These are phyloP conservation scores for Macrochelys suwanniensis DNA, from an alignment of 2,797 vertebrate genomes.

Conservation along the genomic window DNA sequence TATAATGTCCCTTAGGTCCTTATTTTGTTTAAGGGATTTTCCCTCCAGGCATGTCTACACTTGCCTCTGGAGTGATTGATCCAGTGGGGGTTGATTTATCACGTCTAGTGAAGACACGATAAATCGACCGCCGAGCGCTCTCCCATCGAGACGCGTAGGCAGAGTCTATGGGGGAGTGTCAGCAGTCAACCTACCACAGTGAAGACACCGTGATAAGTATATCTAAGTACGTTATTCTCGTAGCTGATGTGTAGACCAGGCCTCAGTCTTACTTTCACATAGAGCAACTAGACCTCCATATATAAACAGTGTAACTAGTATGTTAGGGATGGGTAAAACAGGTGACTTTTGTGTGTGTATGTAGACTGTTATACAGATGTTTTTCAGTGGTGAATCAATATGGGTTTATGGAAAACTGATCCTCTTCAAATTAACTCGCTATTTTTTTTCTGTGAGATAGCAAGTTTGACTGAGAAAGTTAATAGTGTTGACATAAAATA, in stretches of 20 bases:
- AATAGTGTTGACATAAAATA: neutral
- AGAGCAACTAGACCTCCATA: neutral
- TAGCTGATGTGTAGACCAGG: too few relatives aligned
- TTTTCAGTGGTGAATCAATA: neutral
- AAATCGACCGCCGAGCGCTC: too few relatives aligned
- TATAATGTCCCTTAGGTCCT: neutral
- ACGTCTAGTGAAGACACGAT: too few relatives aligned
- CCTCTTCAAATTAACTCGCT: neutral
- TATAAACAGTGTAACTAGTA: rapidly evolving
- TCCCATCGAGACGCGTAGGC: too few relatives aligned
- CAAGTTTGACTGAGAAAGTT: neutral
- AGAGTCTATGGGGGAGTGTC: too few relatives aligned
- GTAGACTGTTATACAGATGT: neutral
- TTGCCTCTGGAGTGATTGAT: too few relatives aligned
- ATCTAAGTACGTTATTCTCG: too few relatives aligned
- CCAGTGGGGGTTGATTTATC: too few relatives aligned
- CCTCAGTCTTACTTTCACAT: neutral
- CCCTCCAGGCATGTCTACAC: too few relatives aligned
- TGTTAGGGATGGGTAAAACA: neutral
- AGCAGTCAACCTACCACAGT: too few relatives aligned
- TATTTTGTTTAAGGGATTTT: neutral
- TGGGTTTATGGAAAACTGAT: neutral
- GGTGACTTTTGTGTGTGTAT: neutral
- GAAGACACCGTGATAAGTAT: too few relatives aligned
- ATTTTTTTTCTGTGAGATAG: neutral